Base-by-base conservation (phyloP, 2,113 vertebrate genomes). In the Gyps fulvus region DNA sequence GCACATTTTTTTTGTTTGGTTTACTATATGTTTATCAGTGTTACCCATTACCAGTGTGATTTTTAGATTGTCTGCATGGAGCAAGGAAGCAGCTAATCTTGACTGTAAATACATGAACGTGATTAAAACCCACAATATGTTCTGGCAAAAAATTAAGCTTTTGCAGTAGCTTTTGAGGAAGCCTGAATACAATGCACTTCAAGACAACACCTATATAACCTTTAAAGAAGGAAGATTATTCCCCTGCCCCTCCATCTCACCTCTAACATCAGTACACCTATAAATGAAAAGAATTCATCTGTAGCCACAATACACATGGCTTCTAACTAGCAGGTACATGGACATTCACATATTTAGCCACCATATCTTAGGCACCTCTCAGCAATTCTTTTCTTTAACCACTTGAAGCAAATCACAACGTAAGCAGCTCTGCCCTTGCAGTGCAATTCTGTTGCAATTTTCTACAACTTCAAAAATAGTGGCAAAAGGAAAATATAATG, bases 21-120 rank as follows among this genome's bases (percentile, higher is more conserved):
- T 61, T 43, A 6, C 32, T 57, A 0, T 0, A 36, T 11, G 25
- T 17, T 65, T 71, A 9, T 40, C 31, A 13, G 18, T 6, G 11
- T 67, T 58, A 72, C 13, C 23, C 58, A 50, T 23, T 58, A 86
- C 9, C 59, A 67, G 0, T 9, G 32, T 21, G 50, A 45, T 16
- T 62, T 83, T 69, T 16, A 47, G 11, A 10, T 16, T 59, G 38
- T 7, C 58, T 47, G 20, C n/a, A 29, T 5, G 25, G 54, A 47
- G 15, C 1, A 3, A 76, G 59, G 59, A 71, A 59, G 43, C 47
- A 71, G 63, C 52, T 71, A 9, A 84, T 76, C 71, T 67, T 40
- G 23, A 26, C 25, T 70, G 74, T 11, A 62, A 82, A 70, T 43
- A 70, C 9, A 25, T 2, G 1, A 63, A 29, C 4, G 12, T 31